A percentile compares a stretch with the other conserved stretches of the same genome.
Conservation (phyloP, 2,888 invertebrate species). For the Idaea biselata region DNA sequence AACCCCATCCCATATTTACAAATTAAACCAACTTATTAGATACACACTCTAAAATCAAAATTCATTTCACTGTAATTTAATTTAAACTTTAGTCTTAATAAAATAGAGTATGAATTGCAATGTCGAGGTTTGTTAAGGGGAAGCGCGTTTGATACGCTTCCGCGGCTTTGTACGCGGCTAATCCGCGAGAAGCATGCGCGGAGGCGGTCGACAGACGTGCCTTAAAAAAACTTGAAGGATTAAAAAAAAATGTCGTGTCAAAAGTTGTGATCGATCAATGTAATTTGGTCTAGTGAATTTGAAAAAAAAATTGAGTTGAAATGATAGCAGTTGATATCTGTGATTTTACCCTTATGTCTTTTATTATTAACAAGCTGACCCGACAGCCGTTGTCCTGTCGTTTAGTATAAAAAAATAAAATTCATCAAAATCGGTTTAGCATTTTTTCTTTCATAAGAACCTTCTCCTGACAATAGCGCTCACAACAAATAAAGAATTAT, state of each 20-base stretch:
- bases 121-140: constrained; percentile 55
- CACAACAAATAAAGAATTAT: too few relatives aligned
- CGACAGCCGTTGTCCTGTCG: too few relatives aligned
- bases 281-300: constrained; percentile 22
- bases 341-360: too few relatives aligned
- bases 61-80: constrained; percentile 18
- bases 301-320: neutral
- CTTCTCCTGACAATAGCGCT: too few relatives aligned
- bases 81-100: constrained; percentile 33
- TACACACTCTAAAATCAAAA: constrained; percentile 35
- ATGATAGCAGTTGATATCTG: too few relatives aligned
- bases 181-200: constrained; percentile 65
- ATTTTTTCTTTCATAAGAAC: too few relatives aligned
- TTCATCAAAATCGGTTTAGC: too few relatives aligned
- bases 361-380: too few relatives aligned
- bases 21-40: constrained; percentile 11
- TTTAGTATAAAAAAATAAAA: too few relatives aligned
- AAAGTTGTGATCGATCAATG: constrained; percentile 48
- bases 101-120: constrained; percentile 50
- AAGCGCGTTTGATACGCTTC: constrained; percentile 53
- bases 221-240: constrained; percentile 56
- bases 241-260: constrained; percentile 51
- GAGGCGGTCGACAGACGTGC: constrained; percentile 51
- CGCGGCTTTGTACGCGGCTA: constrained; percentile 59
- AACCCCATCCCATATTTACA: constrained; percentile 18